Evolutionary conservation across 2,797 vertebrate species (phyloP).

Genomic region (Urosaurus nigricauda): DNA sequence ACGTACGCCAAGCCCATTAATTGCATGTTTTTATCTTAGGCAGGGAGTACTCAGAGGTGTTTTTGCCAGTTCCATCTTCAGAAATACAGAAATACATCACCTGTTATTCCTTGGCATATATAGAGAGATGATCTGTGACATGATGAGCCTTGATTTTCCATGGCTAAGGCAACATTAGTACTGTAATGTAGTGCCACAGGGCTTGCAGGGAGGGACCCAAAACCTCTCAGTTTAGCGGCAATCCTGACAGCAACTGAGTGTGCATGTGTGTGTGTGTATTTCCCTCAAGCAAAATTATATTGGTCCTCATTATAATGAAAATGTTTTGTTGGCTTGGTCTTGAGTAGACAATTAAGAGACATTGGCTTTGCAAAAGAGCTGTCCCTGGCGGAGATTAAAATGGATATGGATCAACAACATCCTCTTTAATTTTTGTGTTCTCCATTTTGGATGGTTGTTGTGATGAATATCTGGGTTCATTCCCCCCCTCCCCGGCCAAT

Average conservation of each 20-base stretch:
- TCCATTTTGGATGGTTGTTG: neutral
- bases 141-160: neutral
- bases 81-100: too few species aligned
- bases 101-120: too few species aligned
- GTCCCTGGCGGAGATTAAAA: neutral
- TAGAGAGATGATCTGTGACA: neutral
- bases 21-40: too few species aligned
- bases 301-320: neutral
- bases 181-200: too few species aligned
- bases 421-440: neutral
- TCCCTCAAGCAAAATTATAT: too few species aligned
- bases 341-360: neutral
- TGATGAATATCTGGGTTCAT: neutral
- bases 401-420: neutral
- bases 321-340: neutral
- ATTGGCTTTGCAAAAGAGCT: neutral
- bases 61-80: too few species aligned
- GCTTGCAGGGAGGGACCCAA: too few species aligned
- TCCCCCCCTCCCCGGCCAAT: neutral
- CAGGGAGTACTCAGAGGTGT: too few species aligned
- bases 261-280: neutral
- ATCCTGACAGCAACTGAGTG: neutral
- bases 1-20: too few species aligned
- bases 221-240: neutral
- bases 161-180: neutral